Evolutionary conservation across 2,888 invertebrate species (phyloP), one percentile per base, ranked within the genome.

Genomic region (Eupithecia tripunctaria): DNA sequence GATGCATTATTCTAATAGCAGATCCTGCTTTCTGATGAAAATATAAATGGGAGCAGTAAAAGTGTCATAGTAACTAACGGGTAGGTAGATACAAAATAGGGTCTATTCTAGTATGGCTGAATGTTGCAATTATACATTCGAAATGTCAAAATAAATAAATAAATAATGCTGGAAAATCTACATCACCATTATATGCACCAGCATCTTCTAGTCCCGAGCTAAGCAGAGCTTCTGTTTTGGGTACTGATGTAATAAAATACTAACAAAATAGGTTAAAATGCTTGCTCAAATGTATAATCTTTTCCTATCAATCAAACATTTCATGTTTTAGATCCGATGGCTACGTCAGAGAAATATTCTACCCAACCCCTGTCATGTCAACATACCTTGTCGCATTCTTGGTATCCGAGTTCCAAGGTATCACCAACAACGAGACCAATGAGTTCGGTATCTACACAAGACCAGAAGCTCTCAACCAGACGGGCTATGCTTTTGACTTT

Each of bases 381-480:
- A 97, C 98, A 0, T 99, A 99, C 83, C 91, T 98, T 10, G 95
- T 98, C 2, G 98, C 98, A 0, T 97, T 98, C 83, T 94, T 98
- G 7, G 96, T 98, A 1, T 97, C 97, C 25, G 97, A 97, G 81
- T 96, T 97, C 67, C 91, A 90, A 74, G 91, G 89, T 0, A 90
- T 87, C 25, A 82, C 84, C n/a, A 82, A 78, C 0, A 70, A 77
- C 0, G 82, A 80, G 0, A 85, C 81, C 12, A 86, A 86, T 1
- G 89, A 92, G 25, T 95, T 96, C 73, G 95, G 96, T 10, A 95
- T 98, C 0, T 96, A 96, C 88, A 95, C 97, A 0, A 95, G 97
- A 73, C 95, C 96, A 2, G 96, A 96, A 59, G 96, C 96, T n/a
- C 93, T 95, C 8, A 85, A 95, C 6, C 96, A 97, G 84, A 95